Evolutionary conservation across 2,888 invertebrate genomes (phyloP).

Genomic region (Ennomos erosarius): DNA sequence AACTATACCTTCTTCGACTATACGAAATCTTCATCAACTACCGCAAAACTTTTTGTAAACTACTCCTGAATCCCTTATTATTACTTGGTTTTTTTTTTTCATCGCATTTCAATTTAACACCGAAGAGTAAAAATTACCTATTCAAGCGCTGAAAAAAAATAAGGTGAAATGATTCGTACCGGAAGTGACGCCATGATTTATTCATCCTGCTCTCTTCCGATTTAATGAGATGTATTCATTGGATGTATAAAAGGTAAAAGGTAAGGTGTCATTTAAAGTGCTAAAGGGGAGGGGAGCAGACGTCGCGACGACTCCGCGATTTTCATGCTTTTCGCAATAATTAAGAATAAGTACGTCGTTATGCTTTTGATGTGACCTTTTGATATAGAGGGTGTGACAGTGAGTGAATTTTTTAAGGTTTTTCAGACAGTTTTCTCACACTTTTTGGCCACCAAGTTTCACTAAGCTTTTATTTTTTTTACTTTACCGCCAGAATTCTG

Average conservation of each 20-base stretch:
- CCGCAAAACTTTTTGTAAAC: too few species aligned
- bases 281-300: constrained; percentile 12
- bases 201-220: constrained; percentile 52
- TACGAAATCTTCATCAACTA: too few species aligned
- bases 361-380: constrained; percentile 24
- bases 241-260: constrained; percentile 47
- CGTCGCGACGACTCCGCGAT: constrained; percentile 15
- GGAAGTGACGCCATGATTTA: constrained; percentile 59
- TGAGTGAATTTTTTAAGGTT: constrained; percentile 12
- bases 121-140: constrained; percentile 22
- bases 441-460: too few species aligned
- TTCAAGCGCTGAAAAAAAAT: constrained; percentile 26
- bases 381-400: constrained; percentile 3
- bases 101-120: background rate
- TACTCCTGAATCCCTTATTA: too few species aligned
- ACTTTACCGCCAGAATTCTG: too few species aligned
- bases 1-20: too few species aligned
- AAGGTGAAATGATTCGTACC: constrained; percentile 31
- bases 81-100: too few species aligned
- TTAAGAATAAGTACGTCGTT: constrained; percentile 33
- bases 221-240: constrained; percentile 59
- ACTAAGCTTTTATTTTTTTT: background rate
- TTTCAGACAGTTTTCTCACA: too few species aligned
- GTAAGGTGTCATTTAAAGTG: constrained; percentile 47
- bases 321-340: constrained; percentile 37